Evolutionary conservation across 1,140 invertebrate genomes (phyloP), one percentile per base, ranked within the genome.

Genomic region (Mamestra configurata): DNA sequence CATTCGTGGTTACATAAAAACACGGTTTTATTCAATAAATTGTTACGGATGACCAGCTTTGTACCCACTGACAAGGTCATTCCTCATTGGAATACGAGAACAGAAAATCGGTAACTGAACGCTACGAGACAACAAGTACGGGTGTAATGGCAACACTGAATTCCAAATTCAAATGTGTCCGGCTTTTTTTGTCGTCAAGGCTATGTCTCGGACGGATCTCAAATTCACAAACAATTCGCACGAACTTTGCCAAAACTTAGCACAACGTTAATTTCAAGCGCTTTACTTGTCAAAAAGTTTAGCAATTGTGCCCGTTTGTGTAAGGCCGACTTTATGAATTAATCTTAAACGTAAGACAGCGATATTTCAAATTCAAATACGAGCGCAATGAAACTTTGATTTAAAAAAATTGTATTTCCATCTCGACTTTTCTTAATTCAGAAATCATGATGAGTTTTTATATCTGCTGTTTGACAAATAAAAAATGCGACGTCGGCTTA

Each of bases 201-300:
- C 31, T 18, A 31, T n/a, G 53, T n/a, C 43, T 46, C 46, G n/a
- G 1, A 10, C 46, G 68, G 35, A 71, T 71, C 55, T 31, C 11
- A 31, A 53, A 73, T 59, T 72, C 43, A 24, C 79, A 81, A 81
- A 81, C 73, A 77, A 61, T 77, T 72, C 66, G 27, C 51, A 72
- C 64, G 43, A 81, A 81, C 73, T 81, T 71, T 31, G 22, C 37
- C 49, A 46, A 49, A 84, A 81, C 80, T 82, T 83, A 79, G 82
- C 81, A 64, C 66, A 82, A 84, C 82, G 82, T 82, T 86, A 86
- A 88, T 89, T 87, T 80, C 75, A 64, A 83, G 83, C 80, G 85
- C 79, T 89, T 89, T 88, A 79, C 86, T 86, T 88, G 86, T 88
- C 88, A 87, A 89, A 86, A 90, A 89, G 84, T 89, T 90, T 84